phyloP scores from a whole-genome alignment of 2,113 vertebrate genomes.

The Pristiophorus japonicus region DNA sequence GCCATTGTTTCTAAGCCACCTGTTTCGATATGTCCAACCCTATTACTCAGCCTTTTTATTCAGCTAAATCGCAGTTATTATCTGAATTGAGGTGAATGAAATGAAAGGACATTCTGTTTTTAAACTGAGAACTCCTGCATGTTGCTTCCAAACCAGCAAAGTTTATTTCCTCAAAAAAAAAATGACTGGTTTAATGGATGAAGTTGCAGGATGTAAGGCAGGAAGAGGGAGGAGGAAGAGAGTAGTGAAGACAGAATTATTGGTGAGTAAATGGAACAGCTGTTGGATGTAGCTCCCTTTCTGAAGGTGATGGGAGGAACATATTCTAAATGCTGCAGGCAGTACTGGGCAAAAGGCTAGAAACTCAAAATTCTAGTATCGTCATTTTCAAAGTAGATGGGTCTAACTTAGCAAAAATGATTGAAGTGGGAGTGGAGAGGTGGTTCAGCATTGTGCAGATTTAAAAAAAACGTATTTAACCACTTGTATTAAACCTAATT shows the following conservation, averaged over 20 bases:
- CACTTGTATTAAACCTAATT: neutral
- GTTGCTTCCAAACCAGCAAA: neutral
- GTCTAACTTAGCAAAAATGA: neutral
- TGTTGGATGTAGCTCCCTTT: neutral
- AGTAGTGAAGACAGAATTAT: neutral
- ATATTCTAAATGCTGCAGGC: neutral
- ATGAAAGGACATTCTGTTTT: neutral
- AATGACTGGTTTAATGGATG: neutral
- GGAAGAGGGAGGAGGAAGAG: neutral
- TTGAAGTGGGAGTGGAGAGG: neutral
- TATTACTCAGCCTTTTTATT: neutral
- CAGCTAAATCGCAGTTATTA: neutral
- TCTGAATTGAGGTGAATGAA: neutral
- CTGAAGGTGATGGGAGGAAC: neutral
- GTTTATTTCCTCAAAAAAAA: neutral
- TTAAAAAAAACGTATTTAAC: neutral
- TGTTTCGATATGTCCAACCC: neutral
- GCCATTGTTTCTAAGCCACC: slow-evolving; percentile 23
- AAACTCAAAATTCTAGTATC: neutral
- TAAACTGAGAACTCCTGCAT: neutral
- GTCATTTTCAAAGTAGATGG: neutral
- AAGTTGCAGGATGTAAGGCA: neutral
- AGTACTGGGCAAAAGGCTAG: neutral
- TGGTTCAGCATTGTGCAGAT: neutral
- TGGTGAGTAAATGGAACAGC: neutral